Evolutionary conservation across 1,140 invertebrate species (phyloP).

Genomic region (Platyscapa corneri): DNA sequence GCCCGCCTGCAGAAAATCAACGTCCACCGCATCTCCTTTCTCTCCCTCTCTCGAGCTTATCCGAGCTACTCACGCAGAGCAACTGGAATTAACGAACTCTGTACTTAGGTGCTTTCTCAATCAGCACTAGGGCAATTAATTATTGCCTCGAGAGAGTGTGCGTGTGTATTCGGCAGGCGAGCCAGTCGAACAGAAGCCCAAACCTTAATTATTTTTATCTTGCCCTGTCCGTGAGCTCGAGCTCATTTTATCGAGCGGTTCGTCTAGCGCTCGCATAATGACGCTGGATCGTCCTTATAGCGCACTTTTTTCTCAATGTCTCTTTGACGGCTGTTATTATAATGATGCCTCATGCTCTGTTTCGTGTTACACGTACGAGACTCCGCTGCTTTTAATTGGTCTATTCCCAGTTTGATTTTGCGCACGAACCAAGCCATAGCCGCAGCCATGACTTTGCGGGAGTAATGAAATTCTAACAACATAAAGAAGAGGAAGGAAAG

Average conservation of each 20-base stretch:
- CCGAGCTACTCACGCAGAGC: background rate
- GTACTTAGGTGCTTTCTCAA: conserved; percentile 49
- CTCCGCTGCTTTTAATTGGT: conserved; percentile 30
- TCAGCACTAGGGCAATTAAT: conserved; percentile 45
- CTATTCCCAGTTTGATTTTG: conserved; percentile 3
- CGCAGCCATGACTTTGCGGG: background rate
- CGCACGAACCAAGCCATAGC: background rate
- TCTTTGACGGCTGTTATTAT: conserved; percentile 19
- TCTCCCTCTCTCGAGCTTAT: background rate
- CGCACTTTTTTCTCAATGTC: conserved; percentile 3
- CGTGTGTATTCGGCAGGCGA: background rate
- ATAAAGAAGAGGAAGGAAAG: background rate
- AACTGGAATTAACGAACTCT: conserved; percentile 26
- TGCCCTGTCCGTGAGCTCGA: background rate
- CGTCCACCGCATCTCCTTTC: conserved; percentile 31
- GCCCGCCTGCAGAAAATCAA: conserved; percentile 46
- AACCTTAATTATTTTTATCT: conserved; percentile 45
- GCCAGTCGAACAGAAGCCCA: conserved; percentile 4
- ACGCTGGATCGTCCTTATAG: background rate
- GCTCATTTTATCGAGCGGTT: background rate
- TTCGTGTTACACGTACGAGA: conserved; percentile 26
- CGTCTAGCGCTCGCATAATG: background rate
- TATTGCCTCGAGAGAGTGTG: background rate
- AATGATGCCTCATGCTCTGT: conserved; percentile 21
- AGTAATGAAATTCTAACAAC: background rate